Percentiles rank a stretch among this genome's conserved stretches.
Evolutionary conservation across 1,140 invertebrate species (phyloP).

Genomic region (Drosophila guanche): DNA sequence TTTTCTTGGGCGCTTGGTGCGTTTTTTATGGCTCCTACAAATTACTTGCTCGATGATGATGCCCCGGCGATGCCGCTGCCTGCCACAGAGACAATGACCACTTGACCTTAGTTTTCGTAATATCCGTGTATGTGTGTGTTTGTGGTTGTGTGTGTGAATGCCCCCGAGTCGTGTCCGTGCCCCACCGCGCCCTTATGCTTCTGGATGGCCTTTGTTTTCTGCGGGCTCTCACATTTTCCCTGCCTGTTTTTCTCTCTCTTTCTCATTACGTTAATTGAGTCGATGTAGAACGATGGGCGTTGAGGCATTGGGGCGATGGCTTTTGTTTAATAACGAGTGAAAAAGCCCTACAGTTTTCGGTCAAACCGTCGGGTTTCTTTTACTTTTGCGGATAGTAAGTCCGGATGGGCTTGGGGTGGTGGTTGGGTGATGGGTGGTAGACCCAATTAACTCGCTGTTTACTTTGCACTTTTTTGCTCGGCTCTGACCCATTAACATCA

Average conservation of each 20-base stretch:
- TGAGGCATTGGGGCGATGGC: constrained; percentile 1
- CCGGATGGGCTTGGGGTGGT: too few species aligned
- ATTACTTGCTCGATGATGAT: constrained; percentile 53
- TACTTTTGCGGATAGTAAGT: constrained; percentile 9
- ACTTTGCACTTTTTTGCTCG: constrained; percentile 15
- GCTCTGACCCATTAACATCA: constrained; percentile 11
- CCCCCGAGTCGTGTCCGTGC: constrained; percentile 2
- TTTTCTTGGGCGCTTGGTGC: constrained; percentile 7
- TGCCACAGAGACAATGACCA: constrained; percentile 49
- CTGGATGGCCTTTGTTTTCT: constrained; percentile 24
- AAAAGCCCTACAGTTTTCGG: too few species aligned
- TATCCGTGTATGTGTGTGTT: not conserved
- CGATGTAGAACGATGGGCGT: constrained; percentile 11
- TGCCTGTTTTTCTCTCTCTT: constrained; percentile 22
- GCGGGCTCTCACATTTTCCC: constrained; percentile 20
- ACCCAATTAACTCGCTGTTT: constrained; percentile 20
- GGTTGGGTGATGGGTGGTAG: not conserved
- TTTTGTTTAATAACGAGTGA: constrained; percentile 8
- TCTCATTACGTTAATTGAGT: constrained; percentile 51
- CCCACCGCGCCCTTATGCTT: constrained; percentile 3
- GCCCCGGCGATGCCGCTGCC: constrained; percentile 24
- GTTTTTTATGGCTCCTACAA: constrained; percentile 48
- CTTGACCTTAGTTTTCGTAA: constrained; percentile 56
- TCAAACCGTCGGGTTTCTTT: constrained; percentile 6
- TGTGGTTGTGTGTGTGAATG: too few species aligned